Evolutionary conservation across 2,113 vertebrate genomes (phyloP).

Genomic region (Cryptotis parvus): DNA sequence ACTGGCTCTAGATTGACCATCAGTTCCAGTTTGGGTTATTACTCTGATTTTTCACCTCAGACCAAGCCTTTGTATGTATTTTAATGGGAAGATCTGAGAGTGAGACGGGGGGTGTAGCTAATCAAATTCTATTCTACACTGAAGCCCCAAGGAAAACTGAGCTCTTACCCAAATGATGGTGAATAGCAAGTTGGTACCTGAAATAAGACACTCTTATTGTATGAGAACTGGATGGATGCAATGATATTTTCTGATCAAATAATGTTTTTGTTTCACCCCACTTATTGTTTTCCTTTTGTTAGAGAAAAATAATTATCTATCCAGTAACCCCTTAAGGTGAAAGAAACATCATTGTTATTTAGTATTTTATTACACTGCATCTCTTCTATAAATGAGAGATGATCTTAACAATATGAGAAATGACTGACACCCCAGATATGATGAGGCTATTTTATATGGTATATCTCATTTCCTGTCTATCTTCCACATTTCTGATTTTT

Average conservation of each 20-base stretch:
- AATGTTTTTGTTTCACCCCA: constrained; percentile 58
- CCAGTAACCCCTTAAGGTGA: not conserved
- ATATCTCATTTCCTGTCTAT: constrained; percentile 32
- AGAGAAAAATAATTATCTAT: constrained; percentile 3
- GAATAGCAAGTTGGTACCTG: constrained; percentile 41
- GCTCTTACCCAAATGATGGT: constrained; percentile 43
- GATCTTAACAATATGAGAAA: not conserved
- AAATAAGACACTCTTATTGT: not conserved
- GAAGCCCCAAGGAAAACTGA: constrained; percentile 8
- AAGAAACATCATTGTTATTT: constrained; percentile 8
- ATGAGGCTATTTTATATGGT: constrained; percentile 37
- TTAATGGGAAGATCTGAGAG: not conserved
- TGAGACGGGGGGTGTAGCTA: not conserved
- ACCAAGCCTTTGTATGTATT: not conserved
- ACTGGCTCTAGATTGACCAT: not conserved
- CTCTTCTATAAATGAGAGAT: constrained; percentile 52
- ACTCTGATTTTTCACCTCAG: not conserved
- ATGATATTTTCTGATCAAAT: constrained; percentile 59
- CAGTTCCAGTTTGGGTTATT: not conserved
- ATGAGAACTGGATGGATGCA: not conserved
- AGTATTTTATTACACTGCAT: constrained; percentile 23
- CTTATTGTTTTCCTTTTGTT: constrained; percentile 71
- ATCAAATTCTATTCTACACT: constrained; percentile 8
- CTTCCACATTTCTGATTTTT: not conserved
- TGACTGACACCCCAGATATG: constrained; percentile 16